Base-by-base conservation (phyloP, 2,797 vertebrate genomes). In the Sebastes itinus region DNA sequence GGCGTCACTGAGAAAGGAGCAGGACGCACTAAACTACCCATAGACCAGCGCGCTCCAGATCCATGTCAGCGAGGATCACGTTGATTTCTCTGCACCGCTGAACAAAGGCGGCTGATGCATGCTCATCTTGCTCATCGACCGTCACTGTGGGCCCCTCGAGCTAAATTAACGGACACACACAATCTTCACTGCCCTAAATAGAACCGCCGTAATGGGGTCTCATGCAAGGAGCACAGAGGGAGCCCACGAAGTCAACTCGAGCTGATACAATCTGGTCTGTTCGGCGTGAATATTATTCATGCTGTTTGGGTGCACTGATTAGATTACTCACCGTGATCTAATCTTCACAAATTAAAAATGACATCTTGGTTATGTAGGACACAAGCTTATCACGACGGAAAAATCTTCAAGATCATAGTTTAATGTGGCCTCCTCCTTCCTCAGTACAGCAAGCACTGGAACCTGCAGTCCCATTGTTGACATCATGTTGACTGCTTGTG, bases 401-500 rank as follows among this genome's bases (percentile, higher is more conserved):
- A 72, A 72, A 75, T 68, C 22, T 18, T 54, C 32, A 67, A 82
- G 78, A 75, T 82, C 68, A 80, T 81, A 87, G 89, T 90, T 91
- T 87, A 80, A 79, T 85, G 85, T 88, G 83, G 73, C 86, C 89
- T 89, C 71, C 88, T 94, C 92, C 92, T 93, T 95, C 89, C 92
- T 95, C 84, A 88, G 93, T 88, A 14, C 70, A 35, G 76, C 89
- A 82, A 89, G 82, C 86, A 77, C 72, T 81, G 65, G 87, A 82
- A 86, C 74, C 62, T 80, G 78, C 80, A 80, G 71, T 84, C 70
- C 84, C 80, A 77, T 87, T 60, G 78, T 82, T 83, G 78, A 88
- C 84, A 83, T 89, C 71, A 72, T 90, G 86, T 85, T 79, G 38
- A 91, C 81, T 87, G 92, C 92, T 93, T 94, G 86, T 83, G 75